These are phyloP conservation scores for Arctocebus calabarensis DNA, from an alignment of 2,797 vertebrate genomes.

Conservation along the genomic window DNA sequence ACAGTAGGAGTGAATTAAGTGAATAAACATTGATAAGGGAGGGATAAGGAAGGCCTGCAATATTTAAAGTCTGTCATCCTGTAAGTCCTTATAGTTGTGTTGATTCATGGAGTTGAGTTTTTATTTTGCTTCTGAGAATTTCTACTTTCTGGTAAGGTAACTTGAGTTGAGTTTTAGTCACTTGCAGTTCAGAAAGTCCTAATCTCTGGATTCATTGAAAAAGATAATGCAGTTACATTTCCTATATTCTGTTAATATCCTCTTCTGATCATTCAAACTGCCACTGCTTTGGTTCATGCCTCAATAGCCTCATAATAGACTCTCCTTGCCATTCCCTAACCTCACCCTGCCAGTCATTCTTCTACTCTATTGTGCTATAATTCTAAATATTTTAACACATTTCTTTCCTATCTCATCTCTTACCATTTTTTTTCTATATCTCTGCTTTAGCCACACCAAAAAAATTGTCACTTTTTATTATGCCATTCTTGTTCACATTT, in stretches of 20 bases:
- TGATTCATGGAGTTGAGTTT: neutral
- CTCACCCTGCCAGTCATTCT: neutral
- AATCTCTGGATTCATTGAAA: constrained; percentile 18
- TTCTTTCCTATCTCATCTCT: neutral
- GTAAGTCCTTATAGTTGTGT: neutral
- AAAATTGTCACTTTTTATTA: neutral
- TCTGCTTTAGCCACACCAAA: neutral
- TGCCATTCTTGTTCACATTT: neutral
- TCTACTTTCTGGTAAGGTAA: neutral
- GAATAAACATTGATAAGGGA: constrained; percentile 11
- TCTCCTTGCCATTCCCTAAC: neutral
- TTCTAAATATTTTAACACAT: neutral
- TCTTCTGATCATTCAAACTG: neutral
- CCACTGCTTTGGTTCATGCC: neutral
- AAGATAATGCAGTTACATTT: constrained; percentile 1
- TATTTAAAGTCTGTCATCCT: neutral
- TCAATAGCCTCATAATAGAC: neutral
- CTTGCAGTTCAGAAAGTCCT: constrained; percentile 17
- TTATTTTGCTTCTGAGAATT: constrained; percentile 32
- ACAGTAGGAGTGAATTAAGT: neutral
- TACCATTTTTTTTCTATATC: neutral
- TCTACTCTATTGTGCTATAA: neutral
- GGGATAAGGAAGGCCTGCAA: neutral
- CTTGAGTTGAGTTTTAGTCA: constrained; percentile 6
- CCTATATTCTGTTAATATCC: neutral